Conservation (phyloP, 2,888 invertebrate genomes). For the Oxycera nigricornis region DNA sequence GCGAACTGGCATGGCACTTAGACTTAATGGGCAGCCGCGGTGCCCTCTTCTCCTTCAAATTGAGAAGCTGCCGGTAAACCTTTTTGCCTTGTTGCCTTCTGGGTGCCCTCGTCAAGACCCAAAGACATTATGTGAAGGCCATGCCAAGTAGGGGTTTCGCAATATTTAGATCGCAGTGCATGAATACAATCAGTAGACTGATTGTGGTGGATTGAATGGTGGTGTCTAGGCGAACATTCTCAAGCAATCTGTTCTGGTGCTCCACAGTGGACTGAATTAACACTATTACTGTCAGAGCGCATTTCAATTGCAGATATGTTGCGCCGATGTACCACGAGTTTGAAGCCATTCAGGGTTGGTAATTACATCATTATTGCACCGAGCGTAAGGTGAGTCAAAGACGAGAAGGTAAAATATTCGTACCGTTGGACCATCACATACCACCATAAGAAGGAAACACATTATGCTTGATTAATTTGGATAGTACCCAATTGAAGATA, state of each 20-base stretch:
- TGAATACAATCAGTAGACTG: neutral
- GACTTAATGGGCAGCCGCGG: conserved; percentile 9
- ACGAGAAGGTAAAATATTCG: no score
- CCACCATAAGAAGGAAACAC: no score
- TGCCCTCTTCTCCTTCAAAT: no score
- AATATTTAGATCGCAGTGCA: conserved; percentile 18
- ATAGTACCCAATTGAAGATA: no score
- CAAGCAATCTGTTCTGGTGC: neutral
- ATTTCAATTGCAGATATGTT: no score
- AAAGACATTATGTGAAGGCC: conserved; percentile 15
- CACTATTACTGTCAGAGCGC: neutral
- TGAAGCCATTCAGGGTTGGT: no score
- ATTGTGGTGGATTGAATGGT: neutral
- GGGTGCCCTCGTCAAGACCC: conserved; percentile 6
- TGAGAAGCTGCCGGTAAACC: neutral
- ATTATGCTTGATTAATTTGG: no score
- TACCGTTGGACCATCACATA: no score
- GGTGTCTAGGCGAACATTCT: neutral
- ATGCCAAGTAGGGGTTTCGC: conserved; percentile 8
- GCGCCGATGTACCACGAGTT: no score
- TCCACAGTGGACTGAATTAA: neutral
- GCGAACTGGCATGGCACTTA: conserved; percentile 14
- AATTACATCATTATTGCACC: no score
- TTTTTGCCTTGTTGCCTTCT: no score
- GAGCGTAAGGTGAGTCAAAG: no score